Base-by-base conservation (phyloP, 37 sponge, comb jelly and placozoan species). In the Ephydatia muelleri region DNA sequence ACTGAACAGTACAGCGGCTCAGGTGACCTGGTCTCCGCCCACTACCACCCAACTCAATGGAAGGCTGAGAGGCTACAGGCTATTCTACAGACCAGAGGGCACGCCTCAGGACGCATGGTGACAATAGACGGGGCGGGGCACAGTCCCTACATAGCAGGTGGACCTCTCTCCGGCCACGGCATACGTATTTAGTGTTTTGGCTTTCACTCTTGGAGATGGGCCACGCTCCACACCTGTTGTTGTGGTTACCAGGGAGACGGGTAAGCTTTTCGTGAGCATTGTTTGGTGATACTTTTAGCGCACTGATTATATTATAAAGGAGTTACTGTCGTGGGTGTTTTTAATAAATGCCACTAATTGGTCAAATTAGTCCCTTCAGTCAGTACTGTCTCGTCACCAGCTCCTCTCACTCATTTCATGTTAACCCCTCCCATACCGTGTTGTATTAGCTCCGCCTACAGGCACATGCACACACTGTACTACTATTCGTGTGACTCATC, bases 131-230 rank as follows among this genome's bases (percentile, higher is more conserved):
- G 38, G 27, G 68, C 30, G 27, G 21, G 12, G 30, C 47, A 0
- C 68, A 40, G 29, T 70, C 67, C n/a, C 77, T 78, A 78, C 38
- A 79, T 72, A 29, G 14, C 79, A 2, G 23, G 26, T n/a, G 34
- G 80, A 71, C 16, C 72, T 85, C 28, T 14, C 29, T 25, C 80
- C 86, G 5, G 34, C 26, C 27, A 85, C 79, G 22, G 47, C 71
- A 0, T 85, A 85, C 47, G 23, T 57, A 2, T 69, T 70, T 19
- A 85, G 77, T 79, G 65, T 78, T 1, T 65, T 85, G 47, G 86
- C 86, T 5, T 85, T 64, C 86, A 85, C 86, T n/a, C 48, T 72
- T 36, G 72, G 28, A 32, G 80, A 85, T 79, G 86, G 86, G 1
- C 86, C 86, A 4, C 78, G 86, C 27, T 70, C 64, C 32, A 68